These are phyloP conservation scores for Zootermopsis nevadensis DNA, from an alignment of 2,888 invertebrate genomes.

Conservation along the genomic window DNA sequence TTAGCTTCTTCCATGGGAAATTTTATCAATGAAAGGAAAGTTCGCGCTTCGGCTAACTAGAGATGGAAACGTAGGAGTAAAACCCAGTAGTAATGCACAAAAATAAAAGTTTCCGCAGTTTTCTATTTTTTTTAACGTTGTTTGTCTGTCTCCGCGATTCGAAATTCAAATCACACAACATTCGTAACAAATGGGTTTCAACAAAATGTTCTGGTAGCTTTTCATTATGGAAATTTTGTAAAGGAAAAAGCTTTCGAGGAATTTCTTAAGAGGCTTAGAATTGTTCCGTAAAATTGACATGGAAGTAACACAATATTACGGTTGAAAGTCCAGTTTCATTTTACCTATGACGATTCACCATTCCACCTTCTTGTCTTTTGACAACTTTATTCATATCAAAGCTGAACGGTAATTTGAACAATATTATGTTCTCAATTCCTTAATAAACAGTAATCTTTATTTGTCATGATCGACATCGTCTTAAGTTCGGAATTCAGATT, in stretches of 20 bases:
- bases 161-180: slow-evolving; percentile 21
- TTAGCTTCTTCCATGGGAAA: slow-evolving; percentile 34
- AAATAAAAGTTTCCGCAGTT: background rate
- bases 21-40: slow-evolving; percentile 42
- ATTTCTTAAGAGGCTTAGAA: background rate
- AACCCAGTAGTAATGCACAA: background rate
- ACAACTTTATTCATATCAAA: too few species aligned
- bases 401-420: too few species aligned
- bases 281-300: background rate
- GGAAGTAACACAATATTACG: background rate
- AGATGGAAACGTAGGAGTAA: background rate
- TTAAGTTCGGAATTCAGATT: too few species aligned
- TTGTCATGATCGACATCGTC: too few species aligned
- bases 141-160: background rate
- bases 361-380: too few species aligned
- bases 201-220: background rate
- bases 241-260: background rate
- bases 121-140: slow-evolving; percentile 12
- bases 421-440: too few species aligned
- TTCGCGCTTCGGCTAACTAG: slow-evolving; percentile 36
- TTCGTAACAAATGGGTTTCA: background rate
- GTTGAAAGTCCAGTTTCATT: background rate
- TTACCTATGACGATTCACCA: too few species aligned
- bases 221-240: background rate
- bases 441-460: too few species aligned